phyloP scores from a whole-genome alignment of 2,888 invertebrate species.

The Scrobipalpa costella region DNA sequence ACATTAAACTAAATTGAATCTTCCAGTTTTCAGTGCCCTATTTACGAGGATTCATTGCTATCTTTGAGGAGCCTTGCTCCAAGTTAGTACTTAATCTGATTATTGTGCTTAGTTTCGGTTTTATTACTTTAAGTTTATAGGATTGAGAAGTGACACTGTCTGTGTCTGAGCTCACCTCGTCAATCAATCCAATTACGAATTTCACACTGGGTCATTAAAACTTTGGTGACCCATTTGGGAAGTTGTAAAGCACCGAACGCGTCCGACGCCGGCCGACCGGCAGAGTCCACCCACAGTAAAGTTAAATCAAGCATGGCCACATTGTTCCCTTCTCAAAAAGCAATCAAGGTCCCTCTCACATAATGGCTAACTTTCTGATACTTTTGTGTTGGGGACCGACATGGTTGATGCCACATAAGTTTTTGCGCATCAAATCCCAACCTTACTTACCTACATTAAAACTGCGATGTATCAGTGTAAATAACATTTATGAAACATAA shows the following conservation, averaged over 20 bases:
- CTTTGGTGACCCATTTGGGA: slow-evolving; percentile 53
- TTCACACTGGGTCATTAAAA: slow-evolving; percentile 63
- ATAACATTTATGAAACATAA: too few species aligned
- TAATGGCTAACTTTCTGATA: slow-evolving; percentile 13
- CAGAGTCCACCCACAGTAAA: slow-evolving; percentile 19
- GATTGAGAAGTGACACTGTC: slow-evolving; percentile 41
- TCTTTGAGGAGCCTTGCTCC: not conserved
- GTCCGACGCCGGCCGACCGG: slow-evolving; percentile 11
- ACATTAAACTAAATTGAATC: slow-evolving; percentile 12
- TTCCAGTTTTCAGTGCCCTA: not conserved
- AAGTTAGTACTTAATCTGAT: not conserved
- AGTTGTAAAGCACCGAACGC: slow-evolving; percentile 46
- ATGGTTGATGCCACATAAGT: not conserved
- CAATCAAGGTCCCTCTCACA: slow-evolving; percentile 18
- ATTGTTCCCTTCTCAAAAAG: slow-evolving; percentile 17
- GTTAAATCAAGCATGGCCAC: slow-evolving; percentile 25
- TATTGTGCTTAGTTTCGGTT: not conserved
- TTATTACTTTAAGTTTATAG: slow-evolving; percentile 14
- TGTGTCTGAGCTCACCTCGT: slow-evolving; percentile 51
- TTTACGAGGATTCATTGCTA: slow-evolving; percentile 5
- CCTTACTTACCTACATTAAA: not conserved
- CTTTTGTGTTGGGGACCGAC: not conserved
- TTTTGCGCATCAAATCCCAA: not conserved
- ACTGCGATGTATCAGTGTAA: too few species aligned
- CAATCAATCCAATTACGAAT: slow-evolving; percentile 65